Conservation (phyloP, 1,140 invertebrate species). For the Trichonephila clavipes region DNA sequence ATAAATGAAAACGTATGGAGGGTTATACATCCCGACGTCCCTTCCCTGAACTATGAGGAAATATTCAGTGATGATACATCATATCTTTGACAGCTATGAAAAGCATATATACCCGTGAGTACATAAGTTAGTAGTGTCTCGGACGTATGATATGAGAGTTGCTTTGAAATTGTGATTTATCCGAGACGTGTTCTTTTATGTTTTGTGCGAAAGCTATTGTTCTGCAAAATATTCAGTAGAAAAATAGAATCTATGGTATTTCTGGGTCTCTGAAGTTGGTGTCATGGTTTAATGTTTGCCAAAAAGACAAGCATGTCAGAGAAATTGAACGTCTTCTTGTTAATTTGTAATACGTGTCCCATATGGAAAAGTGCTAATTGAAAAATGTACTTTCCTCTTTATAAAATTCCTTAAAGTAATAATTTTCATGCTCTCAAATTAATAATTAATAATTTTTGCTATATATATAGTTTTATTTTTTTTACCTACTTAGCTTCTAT, state of each 20-base stretch:
- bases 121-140: background rate
- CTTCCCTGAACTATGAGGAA: background rate
- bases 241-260: background rate
- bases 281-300: too few species aligned
- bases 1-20: constrained; percentile 68
- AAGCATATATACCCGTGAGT: constrained; percentile 1
- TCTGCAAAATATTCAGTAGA: background rate
- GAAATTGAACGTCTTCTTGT: too few species aligned
- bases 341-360: too few species aligned
- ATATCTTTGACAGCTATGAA: constrained; percentile 27
- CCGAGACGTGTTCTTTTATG: background rate
- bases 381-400: too few species aligned
- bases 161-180: constrained; percentile 20
- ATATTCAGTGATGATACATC: constrained; percentile 47
- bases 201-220: background rate
- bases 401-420: too few species aligned
- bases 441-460: too few species aligned
- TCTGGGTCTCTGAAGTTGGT: too few species aligned
- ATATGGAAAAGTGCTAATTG: too few species aligned
- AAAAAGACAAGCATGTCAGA: too few species aligned
- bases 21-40: background rate
- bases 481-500: too few species aligned
- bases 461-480: too few species aligned
- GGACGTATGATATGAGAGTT: background rate
- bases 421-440: too few species aligned